Evolutionary conservation across 2,113 vertebrate genomes (phyloP), one percentile per base, ranked within the genome.

Genomic region (Thamnaconus septentrionalis): DNA sequence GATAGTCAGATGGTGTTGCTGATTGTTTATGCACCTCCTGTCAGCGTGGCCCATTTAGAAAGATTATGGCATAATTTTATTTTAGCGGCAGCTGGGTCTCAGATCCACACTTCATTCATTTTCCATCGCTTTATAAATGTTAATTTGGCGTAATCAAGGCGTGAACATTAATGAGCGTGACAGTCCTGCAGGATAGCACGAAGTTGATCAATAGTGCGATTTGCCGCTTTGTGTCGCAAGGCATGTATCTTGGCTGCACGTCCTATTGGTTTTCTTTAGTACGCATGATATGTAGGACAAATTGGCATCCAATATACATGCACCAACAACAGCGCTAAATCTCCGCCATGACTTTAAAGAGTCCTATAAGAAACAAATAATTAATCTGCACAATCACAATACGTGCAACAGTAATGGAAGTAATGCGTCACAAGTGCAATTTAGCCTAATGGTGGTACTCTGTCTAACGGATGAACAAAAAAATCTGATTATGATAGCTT

Each of bases 311-410:
- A 12, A 52, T 12, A 52, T 12, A 18, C 5, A 52, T 6, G 11
- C 9, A 50, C 48, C 48, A 50, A 9, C 48, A 52, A 52, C 18
- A 31, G 18, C 18, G 18, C 18, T 52, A n/a, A 4, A 18, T 52
- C 12, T 54, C 49, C 65, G 65, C 40, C 56, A 41, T 6, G 7
- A 49, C 39, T 65, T 54, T 50, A 31, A 44, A 51, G 40, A 47
- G 41, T 31, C 6, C 8, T 61, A 10, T 72, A 76, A 81, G 53
- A 73, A 81, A 75, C 53, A 71, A 73, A 73, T 73, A 75, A 61
- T 59, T 56, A 56, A 56, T 70, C 52, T 53, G 75, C 71, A 45
- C 75, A 60, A 57, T 61, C 43, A 53, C 58, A 51, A 72, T 46
- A 64, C 12, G 75, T 11, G 52, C 10, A 63, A 73, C 2, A 71